Base-by-base conservation (phyloP, 2,113 vertebrate genomes). In the Calidris pygmaea region DNA sequence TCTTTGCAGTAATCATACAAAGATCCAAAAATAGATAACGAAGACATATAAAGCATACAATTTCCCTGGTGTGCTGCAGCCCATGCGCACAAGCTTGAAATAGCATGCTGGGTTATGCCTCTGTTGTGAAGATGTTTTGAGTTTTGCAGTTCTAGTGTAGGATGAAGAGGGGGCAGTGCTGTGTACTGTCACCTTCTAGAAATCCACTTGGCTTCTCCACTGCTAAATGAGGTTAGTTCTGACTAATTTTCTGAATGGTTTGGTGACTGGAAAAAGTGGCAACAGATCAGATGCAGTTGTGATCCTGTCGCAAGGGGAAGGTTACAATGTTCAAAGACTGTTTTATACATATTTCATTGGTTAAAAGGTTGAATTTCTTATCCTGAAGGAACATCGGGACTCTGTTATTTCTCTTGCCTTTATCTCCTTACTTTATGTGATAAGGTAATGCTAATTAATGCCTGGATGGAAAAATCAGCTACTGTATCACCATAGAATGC, bases 331-430 rank as follows among this genome's bases (percentile, higher is more conserved):
- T 89, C 73, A 89, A 89, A 95, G 96, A 91, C 90, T n/a, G 34
- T 96, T 97, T 87, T 93, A 97, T 96, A 59, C 85, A 96, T 97
- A 91, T 97, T 97, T 96, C 82, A 96, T 96, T 95, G 93, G 87
- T 90, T 93, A 80, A 95, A 96, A 95, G 95, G 90, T 95, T 96
- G 90, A 70, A 91, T 96, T 93, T 96, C 93, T 97, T 96, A 97
- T 96, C 96, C 95, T 93, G 82, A 96, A 96, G 93, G 91, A 96
- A 96, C 82, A 96, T 96, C 93, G 10, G 87, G 75, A 93, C 81
- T 74, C 89, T 39, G 62, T 76, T 89, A 90, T 95, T 96, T 94
- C 91, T 91, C 75, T 74, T 67, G 55, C 55, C 75, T 90, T 87
- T 96, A 95, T 96, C 95, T 95, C 67, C 90, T 93, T 91, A 83